Evolutionary conservation across 2,888 invertebrate species (phyloP).

Genomic region (Hypsopygia costalis): DNA sequence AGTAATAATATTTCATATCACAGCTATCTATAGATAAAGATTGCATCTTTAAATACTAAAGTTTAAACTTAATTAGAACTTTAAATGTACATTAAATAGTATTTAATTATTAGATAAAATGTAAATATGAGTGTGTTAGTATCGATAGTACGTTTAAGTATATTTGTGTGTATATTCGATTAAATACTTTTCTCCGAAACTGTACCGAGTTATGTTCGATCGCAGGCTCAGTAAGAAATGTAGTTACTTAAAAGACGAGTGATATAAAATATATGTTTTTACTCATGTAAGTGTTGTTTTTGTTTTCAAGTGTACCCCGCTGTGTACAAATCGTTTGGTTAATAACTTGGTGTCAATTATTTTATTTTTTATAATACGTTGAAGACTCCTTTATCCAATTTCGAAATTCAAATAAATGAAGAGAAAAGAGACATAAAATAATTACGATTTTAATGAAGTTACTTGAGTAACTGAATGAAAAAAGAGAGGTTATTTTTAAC

Average conservation of each 20-base stretch:
- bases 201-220: slow-evolving; percentile 37
- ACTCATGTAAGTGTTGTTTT: slow-evolving; percentile 66
- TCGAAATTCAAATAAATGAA: too few relatives aligned
- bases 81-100: slow-evolving; percentile 16
- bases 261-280: slow-evolving; percentile 80
- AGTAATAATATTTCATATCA: too few relatives aligned
- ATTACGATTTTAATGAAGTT: too few relatives aligned
- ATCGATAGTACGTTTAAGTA: slow-evolving; percentile 31
- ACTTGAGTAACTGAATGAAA: too few relatives aligned
- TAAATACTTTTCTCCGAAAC: slow-evolving; percentile 39
- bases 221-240: slow-evolving; percentile 37
- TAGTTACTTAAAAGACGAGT: slow-evolving; percentile 63
- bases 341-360: too few relatives aligned
- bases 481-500: too few relatives aligned
- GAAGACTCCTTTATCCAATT: too few relatives aligned
- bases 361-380: too few relatives aligned
- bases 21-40: too few relatives aligned
- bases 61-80: slow-evolving; percentile 35
- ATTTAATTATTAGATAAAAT: slow-evolving; percentile 21
- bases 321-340: too few relatives aligned
- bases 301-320: slow-evolving; percentile 13
- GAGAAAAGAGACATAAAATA: too few relatives aligned
- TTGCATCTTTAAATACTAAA: slow-evolving; percentile 37
- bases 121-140: slow-evolving; percentile 47
- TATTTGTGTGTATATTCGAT: slow-evolving; percentile 57